Evolutionary conservation across 2,113 vertebrate species (phyloP).

Genomic region (Phodopus roborovskii): DNA sequence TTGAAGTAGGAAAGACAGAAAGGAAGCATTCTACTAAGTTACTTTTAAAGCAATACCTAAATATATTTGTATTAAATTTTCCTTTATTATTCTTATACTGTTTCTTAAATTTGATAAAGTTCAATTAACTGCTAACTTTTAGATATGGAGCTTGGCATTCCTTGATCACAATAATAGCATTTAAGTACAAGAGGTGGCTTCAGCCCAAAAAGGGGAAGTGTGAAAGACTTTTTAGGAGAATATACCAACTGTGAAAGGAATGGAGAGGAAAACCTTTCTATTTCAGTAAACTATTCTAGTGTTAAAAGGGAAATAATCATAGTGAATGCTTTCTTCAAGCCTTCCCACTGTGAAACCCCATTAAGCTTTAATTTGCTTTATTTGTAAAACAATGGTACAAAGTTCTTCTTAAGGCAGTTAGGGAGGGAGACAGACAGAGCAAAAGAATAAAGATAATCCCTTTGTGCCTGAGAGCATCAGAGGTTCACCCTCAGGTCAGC

Average conservation of each 20-base stretch:
- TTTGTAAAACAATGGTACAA: constrained; percentile 54
- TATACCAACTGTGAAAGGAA: neutral
- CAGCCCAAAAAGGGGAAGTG: neutral
- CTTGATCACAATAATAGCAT: neutral
- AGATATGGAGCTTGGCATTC: neutral
- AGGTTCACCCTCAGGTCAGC: constrained; percentile 10
- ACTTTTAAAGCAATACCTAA: neutral
- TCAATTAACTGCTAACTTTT: neutral
- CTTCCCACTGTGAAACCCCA: neutral
- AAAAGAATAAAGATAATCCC: neutral
- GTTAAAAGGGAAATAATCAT: neutral
- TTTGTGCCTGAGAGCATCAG: neutral
- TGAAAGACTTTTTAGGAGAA: neutral
- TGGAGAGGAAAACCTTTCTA: neutral
- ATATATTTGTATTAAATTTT: neutral
- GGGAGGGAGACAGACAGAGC: neutral
- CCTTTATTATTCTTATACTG: neutral
- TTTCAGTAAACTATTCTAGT: constrained; percentile 21
- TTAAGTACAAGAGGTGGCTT: neutral
- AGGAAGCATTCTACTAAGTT: neutral
- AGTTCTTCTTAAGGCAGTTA: constrained; percentile 18
- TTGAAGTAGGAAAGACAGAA: neutral
- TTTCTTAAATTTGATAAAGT: neutral
- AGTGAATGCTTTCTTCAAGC: neutral
- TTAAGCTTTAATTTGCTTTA: constrained; percentile 34